Base-by-base conservation (phyloP, 2,113 vertebrate genomes). In the Alligator sinensis region DNA sequence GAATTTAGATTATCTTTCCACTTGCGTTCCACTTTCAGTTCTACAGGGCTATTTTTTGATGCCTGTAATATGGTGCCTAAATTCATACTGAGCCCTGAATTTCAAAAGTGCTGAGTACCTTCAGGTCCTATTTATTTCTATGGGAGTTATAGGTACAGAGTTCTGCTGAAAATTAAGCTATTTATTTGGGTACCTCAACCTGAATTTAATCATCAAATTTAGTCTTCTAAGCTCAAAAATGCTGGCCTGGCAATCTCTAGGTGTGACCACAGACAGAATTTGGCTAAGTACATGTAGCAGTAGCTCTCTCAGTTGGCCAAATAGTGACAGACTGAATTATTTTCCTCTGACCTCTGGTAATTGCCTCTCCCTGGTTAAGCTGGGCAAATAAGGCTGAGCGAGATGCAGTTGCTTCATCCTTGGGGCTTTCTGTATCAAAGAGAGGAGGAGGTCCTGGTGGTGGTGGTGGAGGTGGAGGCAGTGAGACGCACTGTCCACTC, bases 361-460 rank as follows among this genome's bases (percentile, higher is more conserved):
- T 99, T 13, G 98, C 98, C 96, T 98, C 99, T 95, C 99, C 99
- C 97, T 99, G 99, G 96, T 99, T 99, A 55, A 99, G 99, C 95
- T 99, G 98, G 47, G 98, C 98, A 80, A 99, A 99, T 4, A 99
- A 97, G 9, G 98, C 99, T 0, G 99, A 98, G 79, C 99, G 99
- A 70, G 98, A 93, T 1, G 98, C 96, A 1, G 95, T 93, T 25
- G 97, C 79, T 4, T 97, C 97, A 28, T 98, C 97, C 95, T 96
- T 98, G 2, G 86, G 16, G 1, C 95, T 82, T 61, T 97, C 96
- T 57, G 98, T 96, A 21, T 98, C 96, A 0, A 98, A 97, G 87
- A 98, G 96, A 21, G 98, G 98, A 19, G 98, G 98, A 1, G 98
- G 98, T 54, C 98, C 98, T 2, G 98, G 98, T 17, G 98, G 98